These are phyloP conservation scores for Xestia xanthographa DNA, from an alignment of 2,888 invertebrate genomes.

Conservation along the genomic window DNA sequence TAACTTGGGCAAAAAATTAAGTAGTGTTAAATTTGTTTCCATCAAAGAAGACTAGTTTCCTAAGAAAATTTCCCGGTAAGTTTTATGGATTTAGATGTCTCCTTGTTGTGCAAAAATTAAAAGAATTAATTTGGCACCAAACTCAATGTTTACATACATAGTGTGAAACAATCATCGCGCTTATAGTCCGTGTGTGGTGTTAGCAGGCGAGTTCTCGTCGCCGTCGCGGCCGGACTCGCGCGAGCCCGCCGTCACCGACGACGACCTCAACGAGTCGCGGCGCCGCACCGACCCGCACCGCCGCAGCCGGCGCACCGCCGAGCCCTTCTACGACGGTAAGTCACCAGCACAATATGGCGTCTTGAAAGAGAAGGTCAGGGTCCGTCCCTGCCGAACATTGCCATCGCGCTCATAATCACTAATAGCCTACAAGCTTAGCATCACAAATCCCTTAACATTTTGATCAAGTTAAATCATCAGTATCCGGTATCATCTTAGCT, in stretches of 20 bases:
- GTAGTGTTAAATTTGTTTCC: neutral
- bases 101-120: neutral
- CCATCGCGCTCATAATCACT: neutral
- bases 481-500: neutral
- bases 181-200: constrained; percentile 25
- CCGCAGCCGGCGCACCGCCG: constrained; percentile 65
- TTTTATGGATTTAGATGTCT: neutral
- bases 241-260: constrained; percentile 82
- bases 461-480: constrained; percentile 11
- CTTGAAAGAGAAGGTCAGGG: neutral
- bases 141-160: neutral
- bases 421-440: neutral
- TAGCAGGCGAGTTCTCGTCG: constrained; percentile 80
- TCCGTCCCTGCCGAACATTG: no score
- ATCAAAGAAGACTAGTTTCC: neutral
- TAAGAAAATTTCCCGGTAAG: neutral
- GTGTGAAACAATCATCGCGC: neutral
- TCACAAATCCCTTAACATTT: constrained; percentile 6
- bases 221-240: constrained; percentile 83
- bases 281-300: constrained; percentile 69
- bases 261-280: constrained; percentile 73
- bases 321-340: constrained; percentile 81
- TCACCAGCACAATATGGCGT: neutral
- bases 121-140: neutral
- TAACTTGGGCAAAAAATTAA: neutral